These are phyloP conservation scores for Malurus elegans DNA, from an alignment of 2,113 vertebrate species.

Conservation along the genomic window DNA sequence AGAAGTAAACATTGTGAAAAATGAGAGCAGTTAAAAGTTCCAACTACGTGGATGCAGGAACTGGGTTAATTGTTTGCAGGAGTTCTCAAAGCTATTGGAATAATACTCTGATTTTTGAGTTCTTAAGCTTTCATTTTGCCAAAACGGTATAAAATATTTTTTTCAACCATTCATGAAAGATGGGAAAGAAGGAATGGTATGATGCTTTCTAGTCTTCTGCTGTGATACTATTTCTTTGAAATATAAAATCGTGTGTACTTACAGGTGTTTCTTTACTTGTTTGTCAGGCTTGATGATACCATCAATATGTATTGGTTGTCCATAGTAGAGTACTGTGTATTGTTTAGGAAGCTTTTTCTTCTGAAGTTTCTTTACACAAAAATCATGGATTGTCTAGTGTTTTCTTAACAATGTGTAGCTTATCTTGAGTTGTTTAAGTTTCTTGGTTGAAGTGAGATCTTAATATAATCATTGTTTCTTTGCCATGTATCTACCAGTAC, in stretches of 20 bases:
- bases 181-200: neutral
- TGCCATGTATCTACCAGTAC: neutral
- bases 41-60: conserved; percentile 31
- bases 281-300: neutral
- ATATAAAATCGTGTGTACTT: neutral
- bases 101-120: conserved; percentile 12
- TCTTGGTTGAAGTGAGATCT: neutral
- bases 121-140: neutral
- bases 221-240: neutral
- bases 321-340: neutral
- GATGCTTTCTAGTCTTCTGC: neutral
- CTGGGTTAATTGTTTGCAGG: conserved; percentile 63
- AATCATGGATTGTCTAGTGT: neutral
- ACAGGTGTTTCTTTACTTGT: neutral
- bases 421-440: neutral
- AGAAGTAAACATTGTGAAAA: neutral
- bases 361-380: neutral
- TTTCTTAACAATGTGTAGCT: neutral
- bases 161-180: neutral
- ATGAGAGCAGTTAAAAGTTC: conserved; percentile 40
- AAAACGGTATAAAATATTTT: conserved; percentile 3
- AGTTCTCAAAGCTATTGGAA: conserved; percentile 36
- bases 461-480: neutral
- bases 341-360: neutral
- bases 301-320: neutral